Conservation (phyloP, 2,888 invertebrate species). For the Lucinisca nassula region DNA sequence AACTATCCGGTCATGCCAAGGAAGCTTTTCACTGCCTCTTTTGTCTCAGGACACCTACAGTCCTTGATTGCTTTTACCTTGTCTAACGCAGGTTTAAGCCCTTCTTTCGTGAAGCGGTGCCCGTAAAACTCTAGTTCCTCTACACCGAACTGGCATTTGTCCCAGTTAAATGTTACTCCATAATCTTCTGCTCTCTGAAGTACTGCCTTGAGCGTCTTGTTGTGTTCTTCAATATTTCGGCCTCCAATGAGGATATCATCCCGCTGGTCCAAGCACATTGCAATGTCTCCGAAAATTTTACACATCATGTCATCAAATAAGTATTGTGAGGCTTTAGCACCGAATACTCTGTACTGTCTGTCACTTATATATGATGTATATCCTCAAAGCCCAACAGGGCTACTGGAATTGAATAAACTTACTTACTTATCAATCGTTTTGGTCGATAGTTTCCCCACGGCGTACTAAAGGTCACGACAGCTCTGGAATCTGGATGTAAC, state of each 20-base stretch:
- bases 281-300: conserved; percentile 44
- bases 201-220: conserved; percentile 1
- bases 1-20: conserved; percentile 34
- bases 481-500: conserved; percentile 14
- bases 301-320: conserved; percentile 47
- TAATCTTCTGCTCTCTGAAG: conserved; percentile 19
- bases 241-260: too few relatives aligned
- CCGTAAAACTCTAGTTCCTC: conserved; percentile 32
- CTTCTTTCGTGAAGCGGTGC: conserved; percentile 26
- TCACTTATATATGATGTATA: too few relatives aligned
- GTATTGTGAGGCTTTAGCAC: conserved; percentile 48
- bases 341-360: too few relatives aligned
- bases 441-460: conserved; percentile 20
- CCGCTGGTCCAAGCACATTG: conserved; percentile 33
- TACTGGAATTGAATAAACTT: too few relatives aligned
- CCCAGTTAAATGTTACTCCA: background rate
- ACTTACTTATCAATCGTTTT: conserved; percentile 34
- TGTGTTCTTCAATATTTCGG: too few relatives aligned
- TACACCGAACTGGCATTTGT: conserved; percentile 26
- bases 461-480: conserved; percentile 1
- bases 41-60: conserved; percentile 26
- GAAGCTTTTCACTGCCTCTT: conserved; percentile 38
- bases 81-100: conserved; percentile 27
- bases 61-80: conserved; percentile 38
- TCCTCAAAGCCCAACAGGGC: too few relatives aligned